Evolutionary conservation across 2,113 vertebrate genomes (phyloP).

Genomic region (Miniopterus natalensis): DNA sequence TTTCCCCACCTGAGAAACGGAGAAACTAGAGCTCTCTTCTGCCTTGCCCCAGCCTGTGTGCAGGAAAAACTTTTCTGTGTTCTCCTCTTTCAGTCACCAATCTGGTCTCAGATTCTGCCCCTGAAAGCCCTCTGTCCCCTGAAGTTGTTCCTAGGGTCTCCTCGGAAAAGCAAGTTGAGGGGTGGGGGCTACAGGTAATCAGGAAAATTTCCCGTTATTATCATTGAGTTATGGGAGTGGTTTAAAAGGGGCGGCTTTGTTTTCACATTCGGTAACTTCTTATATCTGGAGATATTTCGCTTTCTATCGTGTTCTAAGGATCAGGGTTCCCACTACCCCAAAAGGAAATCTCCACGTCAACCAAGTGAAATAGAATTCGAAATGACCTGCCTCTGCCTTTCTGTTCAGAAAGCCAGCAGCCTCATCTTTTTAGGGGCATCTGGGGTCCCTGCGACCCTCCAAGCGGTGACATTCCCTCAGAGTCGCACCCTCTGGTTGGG

Average conservation of each 20-base stretch:
- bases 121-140: not conserved
- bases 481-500: conserved; percentile 73
- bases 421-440: not conserved
- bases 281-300: conserved; percentile 57
- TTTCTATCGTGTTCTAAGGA: not conserved
- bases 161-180: not conserved
- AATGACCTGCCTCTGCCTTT: not conserved
- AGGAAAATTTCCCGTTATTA: conserved; percentile 32
- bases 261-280: conserved; percentile 30
- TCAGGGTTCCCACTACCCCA: not conserved
- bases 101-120: conserved; percentile 16
- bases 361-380: conserved; percentile 35
- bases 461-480: conserved; percentile 35
- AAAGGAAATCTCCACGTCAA: conserved; percentile 43
- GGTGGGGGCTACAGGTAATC: conserved; percentile 16
- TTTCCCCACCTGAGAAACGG: conserved; percentile 61
- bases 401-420: not conserved
- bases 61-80: not conserved
- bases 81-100: not conserved
- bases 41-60: not conserved
- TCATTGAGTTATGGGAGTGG: not conserved
- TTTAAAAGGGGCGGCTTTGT: not conserved
- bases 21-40: not conserved
- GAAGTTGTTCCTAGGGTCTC: conserved; percentile 41
- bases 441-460: not conserved